Evolutionary conservation across 1,140 invertebrate species (phyloP), one percentile per base, ranked within the genome.

Genomic region (Cotesia vestalis): DNA sequence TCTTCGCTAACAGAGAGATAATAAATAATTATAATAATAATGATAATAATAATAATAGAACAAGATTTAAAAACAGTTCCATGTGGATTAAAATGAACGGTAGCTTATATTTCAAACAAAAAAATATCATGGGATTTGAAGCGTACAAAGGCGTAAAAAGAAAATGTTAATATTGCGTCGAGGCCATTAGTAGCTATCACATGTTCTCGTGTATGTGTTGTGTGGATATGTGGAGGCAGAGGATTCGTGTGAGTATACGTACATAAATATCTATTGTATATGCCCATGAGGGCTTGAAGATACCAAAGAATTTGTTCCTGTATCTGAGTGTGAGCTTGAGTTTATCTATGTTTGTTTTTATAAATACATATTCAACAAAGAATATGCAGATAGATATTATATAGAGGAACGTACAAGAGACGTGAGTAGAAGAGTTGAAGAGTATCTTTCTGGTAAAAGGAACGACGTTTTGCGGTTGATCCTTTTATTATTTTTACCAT

Each of bases 401-500:
- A 27, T 27, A 27, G 27, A 27, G 27, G 1, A 27, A 27, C 27
- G 27, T 27, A 27, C 27, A 27, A 27, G 27, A 27, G 27, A 27
- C 27, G 1, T 27, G 27, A 27, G 27, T 27, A 27, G 27, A 27
- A 27, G 27, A 27, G 27, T 27, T 27, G 27, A 27, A 27, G 27
- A 17, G 12, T 55, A 5, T 55, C 12, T 55, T 55, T 55, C 12
- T 55, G 53, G 17, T 55, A 55, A 17, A 53, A 60, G 34, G 40
- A 38, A 36, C 35, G 52, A 63, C 46, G 36, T 64, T 36, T 59
- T 34, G 53, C 55, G 69, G 62, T 60, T 72, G 70, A 72, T 72
- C 17, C 63, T 72, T 66, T 46, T 46, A 46, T 46, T 72, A 53
- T 72, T 72, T 59, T 66, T 72, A 60, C 51, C 55, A 72, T 5